Evolutionary conservation across 2,888 invertebrate species (phyloP), one percentile per base, ranked within the genome.

Genomic region (Cosmopolites sordidus): DNA sequence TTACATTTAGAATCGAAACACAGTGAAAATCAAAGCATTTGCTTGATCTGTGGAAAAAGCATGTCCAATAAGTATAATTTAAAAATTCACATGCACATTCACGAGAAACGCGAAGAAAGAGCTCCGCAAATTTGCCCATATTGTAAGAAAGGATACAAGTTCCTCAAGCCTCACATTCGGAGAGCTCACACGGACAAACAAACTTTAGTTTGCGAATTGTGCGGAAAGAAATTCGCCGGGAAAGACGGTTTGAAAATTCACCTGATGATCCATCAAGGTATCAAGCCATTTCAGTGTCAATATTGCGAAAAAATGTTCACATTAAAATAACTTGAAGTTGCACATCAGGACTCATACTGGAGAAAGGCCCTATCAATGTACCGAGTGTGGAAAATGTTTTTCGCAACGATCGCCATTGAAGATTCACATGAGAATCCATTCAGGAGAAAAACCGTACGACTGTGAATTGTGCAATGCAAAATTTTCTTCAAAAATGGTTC

Each of bases 361-460:
- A 1, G 70, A 76, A 0, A 69, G 79, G 17, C 80, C 80, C 1
- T 79, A 75, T 43, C 73, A 77, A 22, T 81, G 81, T 54, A 74
- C 77, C 1, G 72, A 75, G 50, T 81, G 82, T 52, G 76, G 76
- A 41, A 80, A 80, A 59, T 66, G 76, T 0, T 81, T 81, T 61
- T 78, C 79, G 39, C 51, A 56, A 27, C 44, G 51, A n/a, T 41
- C 42, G 9, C 49, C 52, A 9, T 22, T 56, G 15, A 58, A 56
- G n/a, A 42, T 56, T 9, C 58, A 58, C 38, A n/a, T 53, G 39
- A 43, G 18, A 68, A 80, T 70, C 11, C 78, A 57, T 16, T 60
- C 61, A 27, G 54, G 51, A 16, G 76, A 61, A 47, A 38, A 57
- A 48, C 49, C 56, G 11, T 77, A 76, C 40, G 66, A 77, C 0